phyloP scores from a whole-genome alignment of 2,888 invertebrate species.

The Thalpophila matura region DNA sequence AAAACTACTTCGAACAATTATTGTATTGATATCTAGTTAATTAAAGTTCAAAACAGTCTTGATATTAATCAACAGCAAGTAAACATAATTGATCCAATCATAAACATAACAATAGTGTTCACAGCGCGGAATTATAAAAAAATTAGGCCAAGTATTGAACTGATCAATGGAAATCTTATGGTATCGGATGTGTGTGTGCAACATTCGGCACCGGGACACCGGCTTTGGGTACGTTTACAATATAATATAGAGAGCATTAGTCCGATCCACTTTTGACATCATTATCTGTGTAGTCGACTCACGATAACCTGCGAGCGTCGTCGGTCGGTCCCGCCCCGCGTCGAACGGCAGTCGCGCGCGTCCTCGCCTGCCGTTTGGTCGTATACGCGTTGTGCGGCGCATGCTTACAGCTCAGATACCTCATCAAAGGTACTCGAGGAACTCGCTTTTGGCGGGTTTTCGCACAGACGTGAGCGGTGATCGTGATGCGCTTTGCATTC shows the following conservation, averaged over 20 bases:
- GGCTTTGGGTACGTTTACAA: conserved; percentile 82
- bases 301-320: conserved; percentile 89
- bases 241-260: conserved; percentile 89
- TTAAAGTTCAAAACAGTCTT: conserved; percentile 40
- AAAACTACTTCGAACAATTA: conserved; percentile 46
- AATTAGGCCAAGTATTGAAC: conserved; percentile 57
- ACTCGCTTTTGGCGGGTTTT: conserved; percentile 89
- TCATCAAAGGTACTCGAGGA: conserved; percentile 76
- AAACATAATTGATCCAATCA: conserved; percentile 73
- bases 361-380: conserved; percentile 77
- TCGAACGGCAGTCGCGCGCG: conserved; percentile 85
- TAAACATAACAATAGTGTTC: conserved; percentile 72
- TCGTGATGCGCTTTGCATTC: conserved; percentile 83
- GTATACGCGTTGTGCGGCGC: conserved; percentile 69
- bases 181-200: conserved; percentile 74
- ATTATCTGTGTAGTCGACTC: conserved; percentile 88
- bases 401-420: conserved; percentile 63
- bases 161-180: conserved; percentile 61
- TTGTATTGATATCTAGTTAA: conserved; percentile 31
- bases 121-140: conserved; percentile 67
- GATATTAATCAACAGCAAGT: conserved; percentile 68
- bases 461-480: conserved; percentile 78
- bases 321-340: conserved; percentile 84
- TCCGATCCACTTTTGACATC: conserved; percentile 91
- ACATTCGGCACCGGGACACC: conserved; percentile 63